phyloP scores from a whole-genome alignment of 1,140 invertebrate genomes.

The Galleria mellonella region DNA sequence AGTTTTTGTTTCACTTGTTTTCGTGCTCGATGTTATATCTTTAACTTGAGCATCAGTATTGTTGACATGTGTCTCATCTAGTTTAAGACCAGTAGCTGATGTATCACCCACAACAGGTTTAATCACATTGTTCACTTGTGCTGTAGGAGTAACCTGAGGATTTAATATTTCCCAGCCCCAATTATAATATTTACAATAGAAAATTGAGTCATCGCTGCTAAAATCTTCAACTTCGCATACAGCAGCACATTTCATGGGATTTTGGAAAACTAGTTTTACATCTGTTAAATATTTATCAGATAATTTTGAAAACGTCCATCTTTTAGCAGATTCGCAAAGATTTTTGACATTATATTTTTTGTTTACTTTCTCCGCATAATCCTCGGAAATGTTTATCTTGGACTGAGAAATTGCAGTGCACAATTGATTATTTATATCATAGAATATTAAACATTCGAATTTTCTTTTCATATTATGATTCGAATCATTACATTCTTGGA shows the following conservation, averaged over 20 bases:
- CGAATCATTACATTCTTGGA: constrained; percentile 27
- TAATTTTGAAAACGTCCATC: constrained; percentile 35
- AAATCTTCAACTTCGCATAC: constrained; percentile 34
- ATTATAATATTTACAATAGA: constrained; percentile 56
- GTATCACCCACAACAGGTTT: no score
- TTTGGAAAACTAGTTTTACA: constrained; percentile 26
- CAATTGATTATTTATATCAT: constrained; percentile 50
- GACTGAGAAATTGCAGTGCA: constrained; percentile 23
- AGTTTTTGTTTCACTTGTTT: no score
- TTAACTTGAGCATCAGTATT: no score
- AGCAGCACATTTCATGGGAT: constrained; percentile 23
- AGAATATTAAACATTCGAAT: constrained; percentile 51
- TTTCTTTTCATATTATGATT: constrained; percentile 18
- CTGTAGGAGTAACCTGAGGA: constrained; percentile 1
- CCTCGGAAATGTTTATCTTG: constrained; percentile 25
- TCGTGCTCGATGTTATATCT: no score
- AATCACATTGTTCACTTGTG: not conserved
- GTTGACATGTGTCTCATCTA: no score
- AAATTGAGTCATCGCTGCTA: constrained; percentile 36
- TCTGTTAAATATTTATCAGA: constrained; percentile 16
- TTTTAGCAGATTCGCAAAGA: constrained; percentile 29
- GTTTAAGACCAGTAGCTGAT: not conserved
- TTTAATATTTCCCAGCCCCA: constrained; percentile 41
- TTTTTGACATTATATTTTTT: constrained; percentile 21
- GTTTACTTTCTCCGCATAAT: constrained; percentile 26